These are phyloP conservation scores for Spongilla lacustris DNA, from an alignment of 37 sponge, comb jelly and placozoan genomes.

Conservation along the genomic window DNA sequence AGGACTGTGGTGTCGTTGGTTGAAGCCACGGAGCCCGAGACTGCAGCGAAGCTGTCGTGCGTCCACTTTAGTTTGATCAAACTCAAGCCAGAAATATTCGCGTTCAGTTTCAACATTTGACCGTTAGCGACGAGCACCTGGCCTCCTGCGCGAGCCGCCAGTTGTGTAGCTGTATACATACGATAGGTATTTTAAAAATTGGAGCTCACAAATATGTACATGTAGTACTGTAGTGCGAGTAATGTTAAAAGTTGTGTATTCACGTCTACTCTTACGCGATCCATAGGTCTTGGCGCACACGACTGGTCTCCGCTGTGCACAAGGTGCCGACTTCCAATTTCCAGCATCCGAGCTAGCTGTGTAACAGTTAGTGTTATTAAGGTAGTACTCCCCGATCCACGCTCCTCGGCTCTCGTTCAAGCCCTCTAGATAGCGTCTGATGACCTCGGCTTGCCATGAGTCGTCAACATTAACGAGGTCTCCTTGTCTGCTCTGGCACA, in stretches of 20 bases:
- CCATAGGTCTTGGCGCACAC: no score
- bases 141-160: no score
- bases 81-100: neutral
- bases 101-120: conserved; percentile 1
- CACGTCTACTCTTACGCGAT: no score
- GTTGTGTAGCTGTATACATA: no score
- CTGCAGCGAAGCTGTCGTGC: neutral
- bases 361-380: no score
- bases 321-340: no score
- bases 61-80: conserved; percentile 5
- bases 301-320: no score
- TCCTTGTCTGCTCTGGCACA: neutral
- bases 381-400: conserved; percentile 40
- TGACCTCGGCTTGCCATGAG: neutral
- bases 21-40: neutral
- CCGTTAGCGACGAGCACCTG: neutral
- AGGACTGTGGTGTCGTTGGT: neutral
- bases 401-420: neutral
- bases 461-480: neutral
- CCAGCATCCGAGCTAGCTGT: no score
- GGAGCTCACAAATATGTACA: no score
- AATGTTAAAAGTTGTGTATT: no score
- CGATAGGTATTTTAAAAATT: no score
- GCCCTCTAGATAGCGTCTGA: conserved; percentile 9
- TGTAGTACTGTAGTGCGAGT: no score